A percentile compares a stretch with the other conserved stretches of the same genome.
These are phyloP conservation scores for Poicephalus gulielmi DNA, from an alignment of 2,113 vertebrate genomes.

Conservation along the genomic window DNA sequence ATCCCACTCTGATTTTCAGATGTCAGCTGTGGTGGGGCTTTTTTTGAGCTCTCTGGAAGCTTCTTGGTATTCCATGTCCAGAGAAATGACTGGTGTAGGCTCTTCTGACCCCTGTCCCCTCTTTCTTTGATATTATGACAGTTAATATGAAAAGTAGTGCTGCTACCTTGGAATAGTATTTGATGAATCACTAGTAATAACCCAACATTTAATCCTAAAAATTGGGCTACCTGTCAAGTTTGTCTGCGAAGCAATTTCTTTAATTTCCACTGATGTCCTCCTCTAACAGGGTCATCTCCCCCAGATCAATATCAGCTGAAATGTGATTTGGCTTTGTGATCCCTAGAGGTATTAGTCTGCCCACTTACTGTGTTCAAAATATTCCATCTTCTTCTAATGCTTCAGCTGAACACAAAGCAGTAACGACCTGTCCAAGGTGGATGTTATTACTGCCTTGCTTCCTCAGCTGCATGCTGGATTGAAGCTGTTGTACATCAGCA, in stretches of 20 bases:
- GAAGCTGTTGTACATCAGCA: neutral
- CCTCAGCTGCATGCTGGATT: neutral
- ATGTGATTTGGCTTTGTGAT: constrained; percentile 35
- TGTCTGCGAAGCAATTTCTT: constrained; percentile 37
- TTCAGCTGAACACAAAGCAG: neutral
- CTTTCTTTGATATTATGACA: neutral
- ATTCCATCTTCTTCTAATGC: constrained; percentile 1
- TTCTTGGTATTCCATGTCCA: neutral
- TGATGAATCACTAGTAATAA: constrained; percentile 49
- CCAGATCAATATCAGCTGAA: constrained; percentile 36
- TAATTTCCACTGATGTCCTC: constrained; percentile 28
- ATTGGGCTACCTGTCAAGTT: constrained; percentile 38
- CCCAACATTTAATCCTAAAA: constrained; percentile 37
- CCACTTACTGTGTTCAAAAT: neutral
- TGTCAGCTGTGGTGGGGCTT: neutral
- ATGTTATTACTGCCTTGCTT: neutral
- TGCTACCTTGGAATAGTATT: neutral
- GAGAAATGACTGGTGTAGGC: neutral
- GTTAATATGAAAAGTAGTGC: constrained; percentile 12
- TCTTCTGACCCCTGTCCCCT: neutral
- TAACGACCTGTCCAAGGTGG: neutral
- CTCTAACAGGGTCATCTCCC: constrained; percentile 15
- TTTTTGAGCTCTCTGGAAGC: neutral
- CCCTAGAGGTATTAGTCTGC: neutral
- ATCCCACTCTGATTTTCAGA: neutral